Evolutionary conservation across 1,140 invertebrate species (phyloP).

Genomic region (Wiebesia pumilae): DNA sequence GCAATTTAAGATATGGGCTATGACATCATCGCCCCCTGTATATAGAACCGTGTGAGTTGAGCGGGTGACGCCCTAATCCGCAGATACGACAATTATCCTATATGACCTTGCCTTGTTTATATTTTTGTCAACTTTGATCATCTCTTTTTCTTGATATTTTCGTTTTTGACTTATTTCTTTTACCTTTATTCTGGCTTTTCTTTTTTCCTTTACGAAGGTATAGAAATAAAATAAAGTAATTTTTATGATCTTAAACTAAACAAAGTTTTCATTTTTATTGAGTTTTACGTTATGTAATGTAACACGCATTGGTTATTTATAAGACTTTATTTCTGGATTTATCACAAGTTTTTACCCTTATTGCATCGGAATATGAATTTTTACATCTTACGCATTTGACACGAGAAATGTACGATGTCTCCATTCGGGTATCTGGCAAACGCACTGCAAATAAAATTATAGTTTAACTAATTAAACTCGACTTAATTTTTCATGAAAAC

Average conservation of each 20-base stretch:
- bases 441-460: constrained; percentile 79
- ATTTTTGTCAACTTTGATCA: constrained; percentile 36
- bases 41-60: constrained; percentile 10
- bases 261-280: background rate
- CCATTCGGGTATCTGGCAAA: constrained; percentile 94
- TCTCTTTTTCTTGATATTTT: background rate
- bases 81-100: constrained; percentile 8
- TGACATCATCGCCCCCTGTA: constrained; percentile 44
- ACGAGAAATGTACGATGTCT: constrained; percentile 93
- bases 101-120: constrained; percentile 14
- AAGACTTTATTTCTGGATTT: background rate
- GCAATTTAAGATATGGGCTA: constrained; percentile 52
- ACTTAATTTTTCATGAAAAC: background rate
- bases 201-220: background rate
- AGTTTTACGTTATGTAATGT: background rate
- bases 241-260: background rate
- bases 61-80: constrained; percentile 42
- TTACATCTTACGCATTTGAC: constrained; percentile 76
- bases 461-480: no score
- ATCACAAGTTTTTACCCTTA: background rate
- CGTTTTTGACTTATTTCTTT: background rate
- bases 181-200: background rate
- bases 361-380: background rate
- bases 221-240: background rate
- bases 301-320: constrained; percentile 13